Evolutionary conservation across 2,113 vertebrate genomes (phyloP).

Genomic region (Myiopsitta monachus): DNA sequence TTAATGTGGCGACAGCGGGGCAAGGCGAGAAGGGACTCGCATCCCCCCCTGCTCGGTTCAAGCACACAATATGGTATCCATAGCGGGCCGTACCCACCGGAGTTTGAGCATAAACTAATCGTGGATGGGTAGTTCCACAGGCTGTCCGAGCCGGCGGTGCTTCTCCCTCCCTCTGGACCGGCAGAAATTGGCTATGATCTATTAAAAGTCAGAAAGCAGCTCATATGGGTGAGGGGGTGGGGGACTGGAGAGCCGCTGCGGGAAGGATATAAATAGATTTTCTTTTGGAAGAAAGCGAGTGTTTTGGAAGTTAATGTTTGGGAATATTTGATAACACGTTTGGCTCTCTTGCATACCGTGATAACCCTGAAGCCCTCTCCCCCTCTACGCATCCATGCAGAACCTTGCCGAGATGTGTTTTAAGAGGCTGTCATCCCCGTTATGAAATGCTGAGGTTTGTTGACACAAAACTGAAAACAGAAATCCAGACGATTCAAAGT

Average conservation of each 20-base stretch:
- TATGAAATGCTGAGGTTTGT: slow-evolving; percentile 39
- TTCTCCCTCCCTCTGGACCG: background rate
- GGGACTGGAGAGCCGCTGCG: slow-evolving; percentile 15
- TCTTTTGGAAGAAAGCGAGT: background rate
- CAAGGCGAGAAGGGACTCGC: background rate
- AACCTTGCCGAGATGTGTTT: slow-evolving; percentile 8
- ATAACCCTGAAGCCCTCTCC: background rate
- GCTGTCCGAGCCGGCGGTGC: background rate
- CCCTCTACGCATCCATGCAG: background rate
- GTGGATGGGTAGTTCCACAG: background rate
- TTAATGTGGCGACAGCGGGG: background rate
- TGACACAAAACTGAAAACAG: slow-evolving; percentile 29
- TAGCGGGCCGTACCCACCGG: background rate
- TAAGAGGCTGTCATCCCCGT: background rate
- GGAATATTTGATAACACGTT: background rate
- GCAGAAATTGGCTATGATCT: background rate
- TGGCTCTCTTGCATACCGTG: background rate
- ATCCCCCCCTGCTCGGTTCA: background rate
- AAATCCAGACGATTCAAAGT: background rate
- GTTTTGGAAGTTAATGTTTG: background rate
- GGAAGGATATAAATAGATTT: slow-evolving; percentile 50
- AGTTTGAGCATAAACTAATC: background rate
- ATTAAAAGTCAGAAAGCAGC: background rate
- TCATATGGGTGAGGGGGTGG: slow-evolving; percentile 21
- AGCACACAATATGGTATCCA: background rate